Conservation (phyloP, 2,888 invertebrate genomes). For the Morpho deidamia region DNA sequence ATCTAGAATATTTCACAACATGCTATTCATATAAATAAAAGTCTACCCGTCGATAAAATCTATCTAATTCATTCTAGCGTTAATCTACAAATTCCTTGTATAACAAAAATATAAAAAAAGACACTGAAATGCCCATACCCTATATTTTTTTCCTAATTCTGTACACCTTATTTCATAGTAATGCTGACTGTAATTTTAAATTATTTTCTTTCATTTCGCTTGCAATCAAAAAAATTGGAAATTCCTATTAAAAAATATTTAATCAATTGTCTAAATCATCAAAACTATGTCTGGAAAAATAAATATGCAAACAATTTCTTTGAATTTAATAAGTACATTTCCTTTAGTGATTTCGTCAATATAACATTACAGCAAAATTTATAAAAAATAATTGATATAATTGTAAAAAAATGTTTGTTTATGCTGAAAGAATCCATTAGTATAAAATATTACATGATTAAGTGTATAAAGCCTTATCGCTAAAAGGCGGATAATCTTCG, state of each 20-base stretch:
- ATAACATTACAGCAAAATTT: constrained; percentile 22
- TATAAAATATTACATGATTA: constrained; percentile 20
- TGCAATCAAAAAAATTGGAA: not conserved
- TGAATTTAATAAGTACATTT: constrained; percentile 19
- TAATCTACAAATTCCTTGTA: constrained; percentile 14
- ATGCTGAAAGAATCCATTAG: constrained; percentile 33
- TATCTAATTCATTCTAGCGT: constrained; percentile 15
- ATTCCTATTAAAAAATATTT: constrained; percentile 5
- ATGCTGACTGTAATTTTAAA: not conserved
- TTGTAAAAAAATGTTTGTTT: constrained; percentile 17
- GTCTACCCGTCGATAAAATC: constrained; percentile 6
- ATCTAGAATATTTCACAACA: constrained; percentile 10
- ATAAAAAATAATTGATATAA: constrained; percentile 14
- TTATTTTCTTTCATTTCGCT: not conserved
- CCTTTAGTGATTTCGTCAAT: constrained; percentile 21
- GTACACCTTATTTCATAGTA: constrained; percentile 1
- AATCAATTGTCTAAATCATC: constrained; percentile 2
- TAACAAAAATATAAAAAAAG: constrained; percentile 9
- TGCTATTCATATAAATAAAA: constrained; percentile 12
- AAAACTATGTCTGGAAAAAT: not conserved
- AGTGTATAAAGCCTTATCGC: constrained; percentile 50
- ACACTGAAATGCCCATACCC: constrained; percentile 30
- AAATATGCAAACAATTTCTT: constrained; percentile 1
- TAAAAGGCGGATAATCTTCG: constrained; percentile 67
- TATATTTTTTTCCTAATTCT: constrained; percentile 12